Evolutionary conservation across 92 coral and sea anemone genomes (phyloP).

Genomic region (Actinernus sp.): DNA sequence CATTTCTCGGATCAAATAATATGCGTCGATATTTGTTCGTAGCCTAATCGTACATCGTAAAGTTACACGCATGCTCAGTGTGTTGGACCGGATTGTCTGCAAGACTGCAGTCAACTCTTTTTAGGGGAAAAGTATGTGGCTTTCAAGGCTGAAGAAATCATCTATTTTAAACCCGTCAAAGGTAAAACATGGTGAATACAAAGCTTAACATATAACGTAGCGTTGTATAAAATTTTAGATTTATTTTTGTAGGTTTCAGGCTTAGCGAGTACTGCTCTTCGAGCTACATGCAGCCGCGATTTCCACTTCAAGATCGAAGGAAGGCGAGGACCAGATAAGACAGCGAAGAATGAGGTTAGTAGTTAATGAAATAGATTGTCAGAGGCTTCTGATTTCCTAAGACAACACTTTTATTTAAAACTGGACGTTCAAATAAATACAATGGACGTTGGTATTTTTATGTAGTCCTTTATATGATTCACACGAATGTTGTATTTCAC

Average conservation of each 20-base stretch:
- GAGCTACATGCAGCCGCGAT: constrained; percentile 63
- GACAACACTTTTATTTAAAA: too few species aligned
- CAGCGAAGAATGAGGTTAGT: constrained; percentile 83
- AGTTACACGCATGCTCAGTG: constrained; percentile 35
- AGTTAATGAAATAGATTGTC: too few species aligned
- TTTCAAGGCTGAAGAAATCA: constrained; percentile 52
- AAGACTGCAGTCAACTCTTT: too few species aligned
- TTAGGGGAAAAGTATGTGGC: constrained; percentile 31
- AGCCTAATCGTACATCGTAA: background rate
- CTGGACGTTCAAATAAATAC: background rate
- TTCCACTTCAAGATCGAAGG: constrained; percentile 89
- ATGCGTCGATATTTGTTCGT: background rate
- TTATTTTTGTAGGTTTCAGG: constrained; percentile 53
- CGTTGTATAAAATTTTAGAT: background rate
- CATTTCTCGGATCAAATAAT: background rate
- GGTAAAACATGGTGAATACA: constrained; percentile 21
- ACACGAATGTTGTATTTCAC: too few species aligned
- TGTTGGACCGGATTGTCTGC: too few species aligned
- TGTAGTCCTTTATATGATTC: too few species aligned
- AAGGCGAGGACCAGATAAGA: constrained; percentile 70
- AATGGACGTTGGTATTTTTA: background rate
- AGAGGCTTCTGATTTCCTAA: too few species aligned
- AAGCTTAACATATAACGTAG: background rate
- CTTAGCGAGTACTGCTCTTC: constrained; percentile 51
- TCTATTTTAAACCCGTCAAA: constrained; percentile 42